Evolutionary conservation across 2,113 vertebrate genomes (phyloP).

Genomic region (Naja naja): DNA sequence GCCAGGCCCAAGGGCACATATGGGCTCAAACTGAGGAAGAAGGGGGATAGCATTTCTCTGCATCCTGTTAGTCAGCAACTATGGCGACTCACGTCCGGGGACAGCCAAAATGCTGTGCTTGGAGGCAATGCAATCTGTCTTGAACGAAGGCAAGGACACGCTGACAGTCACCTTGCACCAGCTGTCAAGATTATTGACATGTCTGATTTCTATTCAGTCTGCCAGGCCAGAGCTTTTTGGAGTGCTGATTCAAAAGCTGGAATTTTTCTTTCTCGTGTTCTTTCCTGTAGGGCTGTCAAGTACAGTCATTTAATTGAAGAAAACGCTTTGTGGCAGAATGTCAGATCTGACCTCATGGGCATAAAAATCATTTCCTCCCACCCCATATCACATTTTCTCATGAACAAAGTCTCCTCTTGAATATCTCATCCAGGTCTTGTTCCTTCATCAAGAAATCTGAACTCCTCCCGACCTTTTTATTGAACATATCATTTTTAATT

Average conservation of each 20-base stretch:
- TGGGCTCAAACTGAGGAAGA: neutral
- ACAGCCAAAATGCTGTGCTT: neutral
- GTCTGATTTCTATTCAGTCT: neutral
- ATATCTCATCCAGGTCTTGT: neutral
- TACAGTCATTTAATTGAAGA: neutral
- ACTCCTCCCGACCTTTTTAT: neutral
- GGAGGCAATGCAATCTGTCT: neutral
- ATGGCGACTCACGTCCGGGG: neutral
- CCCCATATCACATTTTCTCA: neutral
- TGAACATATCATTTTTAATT: neutral
- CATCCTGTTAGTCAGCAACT: conserved; percentile 11
- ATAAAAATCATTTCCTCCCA: neutral
- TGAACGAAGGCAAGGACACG: neutral
- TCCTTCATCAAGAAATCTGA: neutral
- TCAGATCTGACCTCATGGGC: neutral
- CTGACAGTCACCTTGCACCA: conserved; percentile 16
- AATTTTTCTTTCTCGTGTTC: neutral
- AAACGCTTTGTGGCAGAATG: neutral
- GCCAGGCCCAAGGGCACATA: conserved; percentile 50
- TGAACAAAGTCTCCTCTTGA: neutral
- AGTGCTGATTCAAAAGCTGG: neutral
- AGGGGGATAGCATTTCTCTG: neutral
- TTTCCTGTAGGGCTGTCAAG: neutral
- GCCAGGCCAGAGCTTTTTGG: neutral
- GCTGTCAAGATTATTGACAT: neutral